These are phyloP conservation scores for Ophion costatus DNA, from an alignment of 2,888 invertebrate species.

Conservation along the genomic window DNA sequence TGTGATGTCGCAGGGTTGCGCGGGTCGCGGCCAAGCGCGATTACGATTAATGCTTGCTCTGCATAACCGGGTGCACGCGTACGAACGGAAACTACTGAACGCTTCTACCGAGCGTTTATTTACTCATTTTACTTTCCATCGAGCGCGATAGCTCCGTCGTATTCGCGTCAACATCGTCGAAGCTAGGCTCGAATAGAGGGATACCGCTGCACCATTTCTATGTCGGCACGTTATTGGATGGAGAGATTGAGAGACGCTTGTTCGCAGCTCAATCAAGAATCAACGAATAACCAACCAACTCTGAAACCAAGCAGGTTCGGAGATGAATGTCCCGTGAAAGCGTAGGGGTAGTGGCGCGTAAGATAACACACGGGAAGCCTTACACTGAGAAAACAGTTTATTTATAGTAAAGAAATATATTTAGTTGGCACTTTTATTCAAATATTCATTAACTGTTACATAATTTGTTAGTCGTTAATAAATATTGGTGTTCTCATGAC, in stretches of 20 bases:
- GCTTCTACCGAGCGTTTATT: background rate
- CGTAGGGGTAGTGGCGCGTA: too few species aligned
- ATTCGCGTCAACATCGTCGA: background rate
- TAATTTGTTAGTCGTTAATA: too few species aligned
- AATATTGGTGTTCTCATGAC: too few species aligned
- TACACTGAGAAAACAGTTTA: too few species aligned
- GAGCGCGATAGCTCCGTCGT: background rate
- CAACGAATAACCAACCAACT: background rate
- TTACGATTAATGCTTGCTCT: conserved; percentile 45
- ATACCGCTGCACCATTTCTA: background rate
- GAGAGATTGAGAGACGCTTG: background rate
- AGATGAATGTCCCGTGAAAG: too few species aligned
- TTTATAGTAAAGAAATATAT: too few species aligned
- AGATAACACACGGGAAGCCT: too few species aligned
- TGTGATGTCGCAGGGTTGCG: conserved; percentile 58
- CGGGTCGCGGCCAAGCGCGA: conserved; percentile 62
- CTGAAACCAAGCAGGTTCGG: background rate
- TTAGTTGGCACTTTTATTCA: too few species aligned
- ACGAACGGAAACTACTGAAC: background rate
- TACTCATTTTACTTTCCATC: background rate
- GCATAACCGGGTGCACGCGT: background rate
- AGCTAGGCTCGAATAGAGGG: background rate
- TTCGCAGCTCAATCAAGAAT: background rate
- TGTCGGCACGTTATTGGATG: background rate
- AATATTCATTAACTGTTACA: too few species aligned